These are phyloP conservation scores for Drosophila truncata DNA, from an alignment of 1,140 invertebrate species.

Conservation along the genomic window DNA sequence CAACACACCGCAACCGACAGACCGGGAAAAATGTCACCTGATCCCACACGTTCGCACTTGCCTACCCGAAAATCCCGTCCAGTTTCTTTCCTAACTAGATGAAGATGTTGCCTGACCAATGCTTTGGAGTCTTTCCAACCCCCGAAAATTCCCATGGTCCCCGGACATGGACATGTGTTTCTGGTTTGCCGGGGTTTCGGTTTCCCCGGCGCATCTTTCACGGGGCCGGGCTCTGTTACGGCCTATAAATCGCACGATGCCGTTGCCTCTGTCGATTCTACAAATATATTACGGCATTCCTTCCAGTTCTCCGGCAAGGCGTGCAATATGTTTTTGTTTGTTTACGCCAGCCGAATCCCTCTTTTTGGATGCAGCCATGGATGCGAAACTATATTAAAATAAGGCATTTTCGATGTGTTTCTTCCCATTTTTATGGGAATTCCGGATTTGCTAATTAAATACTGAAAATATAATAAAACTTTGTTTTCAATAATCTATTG, in stretches of 20 bases:
- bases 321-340: conserved; percentile 72
- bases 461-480: conserved; percentile 4
- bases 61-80: neutral
- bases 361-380: conserved; percentile 54
- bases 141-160: conserved; percentile 11
- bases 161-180: conserved; percentile 43
- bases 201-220: conserved; percentile 42
- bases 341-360: conserved; percentile 65
- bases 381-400: conserved; percentile 59
- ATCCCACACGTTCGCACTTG: conserved; percentile 72
- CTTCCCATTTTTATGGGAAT: conserved; percentile 3
- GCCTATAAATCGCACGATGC: conserved; percentile 68
- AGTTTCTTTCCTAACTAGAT: conserved; percentile 7
- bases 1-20: conserved; percentile 69
- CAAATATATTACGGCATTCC: conserved; percentile 61
- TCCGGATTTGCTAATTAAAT: conserved; percentile 16
- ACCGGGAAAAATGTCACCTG: conserved; percentile 61
- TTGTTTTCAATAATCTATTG: neutral
- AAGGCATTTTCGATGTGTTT: conserved; percentile 15
- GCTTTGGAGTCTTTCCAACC: neutral
- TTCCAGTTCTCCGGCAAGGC: conserved; percentile 44
- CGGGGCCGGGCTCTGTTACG: conserved; percentile 61
- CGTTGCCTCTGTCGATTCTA: conserved; percentile 24
- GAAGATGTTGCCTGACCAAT: conserved; percentile 16
- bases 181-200: conserved; percentile 43